These are phyloP conservation scores for Cryptophagus acutangulus DNA, from an alignment of 2,888 invertebrate species.

Conservation along the genomic window DNA sequence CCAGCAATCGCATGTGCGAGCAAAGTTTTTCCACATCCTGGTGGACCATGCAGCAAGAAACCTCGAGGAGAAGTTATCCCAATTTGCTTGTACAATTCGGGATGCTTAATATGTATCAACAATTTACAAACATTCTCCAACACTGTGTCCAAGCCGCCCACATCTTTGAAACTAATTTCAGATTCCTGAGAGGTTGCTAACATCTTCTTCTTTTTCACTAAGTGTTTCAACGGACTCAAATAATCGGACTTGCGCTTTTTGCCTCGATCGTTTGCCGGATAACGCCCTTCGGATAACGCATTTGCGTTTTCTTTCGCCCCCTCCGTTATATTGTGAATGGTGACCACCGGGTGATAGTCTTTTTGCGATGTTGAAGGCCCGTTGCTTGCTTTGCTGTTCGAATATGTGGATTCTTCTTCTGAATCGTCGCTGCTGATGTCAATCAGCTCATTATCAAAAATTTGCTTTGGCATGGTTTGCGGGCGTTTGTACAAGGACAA, in stretches of 20 bases:
- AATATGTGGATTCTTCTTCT: conserved; percentile 51
- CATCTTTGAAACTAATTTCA: conserved; percentile 60
- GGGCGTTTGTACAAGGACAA: conserved; percentile 50
- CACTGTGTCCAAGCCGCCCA: conserved; percentile 76
- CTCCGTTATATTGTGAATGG: conserved; percentile 9
- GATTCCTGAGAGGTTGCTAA: conserved; percentile 44
- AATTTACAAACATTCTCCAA: conserved; percentile 51
- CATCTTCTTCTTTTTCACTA: conserved; percentile 45
- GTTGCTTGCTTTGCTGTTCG: conserved; percentile 40
- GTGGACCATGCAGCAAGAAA: conserved; percentile 90
- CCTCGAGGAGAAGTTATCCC: conserved; percentile 87
- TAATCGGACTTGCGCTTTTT: conserved; percentile 45
- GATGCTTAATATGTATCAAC: conserved; percentile 81
- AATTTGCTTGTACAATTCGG: conserved; percentile 79
- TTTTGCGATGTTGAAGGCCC: conserved; percentile 49
- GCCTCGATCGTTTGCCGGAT: conserved; percentile 21
- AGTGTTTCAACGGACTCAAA: conserved; percentile 23
- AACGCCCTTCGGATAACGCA: not conserved
- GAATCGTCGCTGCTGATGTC: conserved; percentile 76
- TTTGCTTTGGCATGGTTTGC: conserved; percentile 31
- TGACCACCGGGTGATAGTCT: conserved; percentile 46
- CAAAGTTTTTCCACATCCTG: conserved; percentile 89
- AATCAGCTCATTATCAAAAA: conserved; percentile 66
- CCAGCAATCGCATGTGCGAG: conserved; percentile 80
- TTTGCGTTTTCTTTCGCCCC: no score